A percentile compares a stretch with the other conserved stretches of the same genome.
Evolutionary conservation across 1,140 invertebrate species (phyloP).

Genomic region (Drosophila equinoxialis): DNA sequence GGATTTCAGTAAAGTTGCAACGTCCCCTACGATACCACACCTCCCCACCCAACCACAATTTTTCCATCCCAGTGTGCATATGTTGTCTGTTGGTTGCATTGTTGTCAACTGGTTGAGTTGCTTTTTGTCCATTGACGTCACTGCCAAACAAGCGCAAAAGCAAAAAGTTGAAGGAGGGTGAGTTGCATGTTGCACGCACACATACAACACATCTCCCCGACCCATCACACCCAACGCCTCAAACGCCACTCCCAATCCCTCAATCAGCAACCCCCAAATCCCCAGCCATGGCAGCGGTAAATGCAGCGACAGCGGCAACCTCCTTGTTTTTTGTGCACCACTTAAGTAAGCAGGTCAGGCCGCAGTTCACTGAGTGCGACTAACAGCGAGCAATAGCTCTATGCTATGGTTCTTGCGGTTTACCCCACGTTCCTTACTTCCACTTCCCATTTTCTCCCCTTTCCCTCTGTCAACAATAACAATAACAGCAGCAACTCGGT

Average conservation of each 20-base stretch:
- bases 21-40: no score
- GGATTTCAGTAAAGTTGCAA: constrained; percentile 47
- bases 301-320: not conserved
- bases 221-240: not conserved
- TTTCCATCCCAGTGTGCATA: constrained; percentile 10
- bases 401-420: constrained; percentile 64
- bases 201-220: constrained; percentile 42
- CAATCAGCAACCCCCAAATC: constrained; percentile 13
- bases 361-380: constrained; percentile 57
- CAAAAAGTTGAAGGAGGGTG: not conserved
- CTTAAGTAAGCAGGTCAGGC: constrained; percentile 75
- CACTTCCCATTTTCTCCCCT: not conserved
- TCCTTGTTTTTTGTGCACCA: constrained; percentile 36
- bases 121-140: constrained; percentile 72
- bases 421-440: constrained; percentile 20
- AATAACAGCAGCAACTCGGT: constrained; percentile 44
- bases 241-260: not conserved
- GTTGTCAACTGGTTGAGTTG: constrained; percentile 48
- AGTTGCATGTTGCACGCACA: constrained; percentile 74
- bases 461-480: constrained; percentile 12
- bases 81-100: constrained; percentile 57
- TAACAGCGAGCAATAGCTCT: constrained; percentile 35
- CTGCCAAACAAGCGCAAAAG: constrained; percentile 1
- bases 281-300: no score
- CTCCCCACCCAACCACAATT: constrained; percentile 5